Percentiles rank a stretch among this genome's conserved stretches.
Conservation (phyloP, 2,113 vertebrate genomes). For the Notarius lentiginosus region DNA sequence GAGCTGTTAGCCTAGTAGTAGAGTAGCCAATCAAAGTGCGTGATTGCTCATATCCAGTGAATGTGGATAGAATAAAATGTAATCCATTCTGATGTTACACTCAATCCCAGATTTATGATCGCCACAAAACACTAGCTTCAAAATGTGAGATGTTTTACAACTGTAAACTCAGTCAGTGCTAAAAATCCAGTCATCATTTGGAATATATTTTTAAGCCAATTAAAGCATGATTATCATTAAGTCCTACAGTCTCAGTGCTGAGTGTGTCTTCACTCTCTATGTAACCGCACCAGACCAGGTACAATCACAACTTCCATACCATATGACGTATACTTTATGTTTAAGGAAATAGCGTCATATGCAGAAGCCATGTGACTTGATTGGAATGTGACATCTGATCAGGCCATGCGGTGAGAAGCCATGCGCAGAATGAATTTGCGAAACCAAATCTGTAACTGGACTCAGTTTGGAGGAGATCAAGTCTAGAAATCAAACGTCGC, state of each 20-base stretch:
- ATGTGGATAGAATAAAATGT: not conserved
- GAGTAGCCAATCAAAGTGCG: too few relatives aligned
- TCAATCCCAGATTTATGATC: not conserved
- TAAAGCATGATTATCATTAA: not conserved
- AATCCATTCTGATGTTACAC: not conserved
- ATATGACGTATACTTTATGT: not conserved
- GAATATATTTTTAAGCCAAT: not conserved
- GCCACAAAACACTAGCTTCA: not conserved
- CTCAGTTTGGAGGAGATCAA: conserved; percentile 63
- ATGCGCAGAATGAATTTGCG: conserved; percentile 56
- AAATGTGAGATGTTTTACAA: not conserved
- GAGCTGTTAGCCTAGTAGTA: too few relatives aligned
- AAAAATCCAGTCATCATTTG: not conserved
- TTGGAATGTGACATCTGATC: conserved; percentile 40
- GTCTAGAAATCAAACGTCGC: conserved; percentile 65
- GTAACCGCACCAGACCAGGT: not conserved
- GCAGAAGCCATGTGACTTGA: conserved; percentile 8
- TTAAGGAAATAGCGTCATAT: not conserved
- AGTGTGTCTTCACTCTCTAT: not conserved
- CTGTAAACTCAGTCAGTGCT: not conserved
- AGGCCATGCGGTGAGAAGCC: conserved; percentile 33
- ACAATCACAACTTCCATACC: not conserved
- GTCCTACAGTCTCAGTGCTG: not conserved
- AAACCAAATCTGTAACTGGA: conserved; percentile 73
- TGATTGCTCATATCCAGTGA: too few relatives aligned